Evolutionary conservation across 2,113 vertebrate species (phyloP).

Genomic region (Notarius lentiginosus): DNA sequence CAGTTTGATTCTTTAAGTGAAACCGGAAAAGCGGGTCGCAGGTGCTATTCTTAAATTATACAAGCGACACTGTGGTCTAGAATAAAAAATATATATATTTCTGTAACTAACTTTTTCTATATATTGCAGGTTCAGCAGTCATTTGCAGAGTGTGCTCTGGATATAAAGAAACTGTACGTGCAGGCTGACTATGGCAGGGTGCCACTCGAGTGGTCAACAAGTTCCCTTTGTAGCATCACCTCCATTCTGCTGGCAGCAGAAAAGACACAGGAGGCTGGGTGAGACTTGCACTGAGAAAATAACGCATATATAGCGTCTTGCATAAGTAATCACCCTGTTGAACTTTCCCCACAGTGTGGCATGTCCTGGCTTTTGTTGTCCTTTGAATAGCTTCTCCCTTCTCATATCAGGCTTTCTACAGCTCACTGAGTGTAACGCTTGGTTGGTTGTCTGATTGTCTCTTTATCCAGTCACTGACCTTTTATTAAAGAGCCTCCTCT

Average conservation of each 20-base stretch:
- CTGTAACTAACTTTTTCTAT: background rate
- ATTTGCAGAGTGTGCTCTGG: conserved; percentile 82
- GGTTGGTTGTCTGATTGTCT: background rate
- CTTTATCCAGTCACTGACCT: background rate
- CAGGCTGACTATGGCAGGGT: conserved; percentile 35
- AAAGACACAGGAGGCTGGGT: conserved; percentile 83
- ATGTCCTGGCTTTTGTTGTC: background rate
- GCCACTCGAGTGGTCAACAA: conserved; percentile 64
- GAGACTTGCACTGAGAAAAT: background rate
- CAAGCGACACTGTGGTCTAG: background rate
- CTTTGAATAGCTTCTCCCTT: background rate
- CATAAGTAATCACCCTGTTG: background rate
- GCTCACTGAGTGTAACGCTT: background rate
- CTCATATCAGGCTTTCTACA: background rate
- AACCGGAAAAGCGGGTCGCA: background rate
- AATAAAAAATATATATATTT: background rate
- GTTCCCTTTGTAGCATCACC: conserved; percentile 63
- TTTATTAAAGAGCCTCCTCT: background rate
- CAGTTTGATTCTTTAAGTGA: background rate
- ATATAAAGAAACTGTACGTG: conserved; percentile 72
- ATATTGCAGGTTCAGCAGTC: conserved; percentile 75
- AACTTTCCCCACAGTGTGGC: background rate
- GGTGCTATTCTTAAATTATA: background rate
- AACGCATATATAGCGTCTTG: background rate
- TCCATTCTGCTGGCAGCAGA: conserved; percentile 78